These are phyloP conservation scores for Drosophila nikananu DNA, from an alignment of 1,140 invertebrate genomes.

Conservation along the genomic window DNA sequence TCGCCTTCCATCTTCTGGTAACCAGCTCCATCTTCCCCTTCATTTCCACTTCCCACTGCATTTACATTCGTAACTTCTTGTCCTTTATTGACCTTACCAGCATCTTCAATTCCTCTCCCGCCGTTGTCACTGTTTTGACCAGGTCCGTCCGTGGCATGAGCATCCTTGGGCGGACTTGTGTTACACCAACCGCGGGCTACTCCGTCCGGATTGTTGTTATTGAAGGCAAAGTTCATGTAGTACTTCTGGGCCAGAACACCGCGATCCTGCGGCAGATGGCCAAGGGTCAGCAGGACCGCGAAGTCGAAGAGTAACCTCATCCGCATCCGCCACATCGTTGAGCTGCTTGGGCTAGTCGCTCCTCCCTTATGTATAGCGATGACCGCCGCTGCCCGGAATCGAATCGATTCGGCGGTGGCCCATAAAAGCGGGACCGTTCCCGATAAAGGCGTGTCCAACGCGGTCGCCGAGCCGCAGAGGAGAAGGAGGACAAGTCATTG, in stretches of 20 bases:
- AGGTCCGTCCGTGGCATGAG: no score
- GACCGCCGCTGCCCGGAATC: constrained; percentile 48
- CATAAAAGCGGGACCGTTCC: constrained; percentile 21
- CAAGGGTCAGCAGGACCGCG: constrained; percentile 48
- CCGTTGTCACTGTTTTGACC: no score
- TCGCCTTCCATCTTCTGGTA: not conserved
- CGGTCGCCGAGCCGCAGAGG: not conserved
- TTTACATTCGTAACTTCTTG: not conserved
- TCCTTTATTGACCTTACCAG: not conserved
- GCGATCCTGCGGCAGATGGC: constrained; percentile 43
- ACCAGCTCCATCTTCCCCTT: not conserved
- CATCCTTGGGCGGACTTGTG: not conserved
- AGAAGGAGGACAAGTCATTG: not conserved
- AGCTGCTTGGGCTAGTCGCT: constrained; percentile 42
- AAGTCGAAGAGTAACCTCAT: constrained; percentile 49
- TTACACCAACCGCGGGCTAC: not conserved
- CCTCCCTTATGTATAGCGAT: constrained; percentile 80
- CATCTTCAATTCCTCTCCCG: not conserved
- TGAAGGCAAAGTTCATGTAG: constrained; percentile 77
- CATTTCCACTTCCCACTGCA: not conserved
- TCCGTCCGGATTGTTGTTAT: constrained; percentile 65
- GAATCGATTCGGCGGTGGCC: constrained; percentile 60
- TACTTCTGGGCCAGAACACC: constrained; percentile 64
- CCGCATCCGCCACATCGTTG: constrained; percentile 52
- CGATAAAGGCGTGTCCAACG: constrained; percentile 61